Base-by-base conservation (phyloP, 2,113 vertebrate genomes). In the Tretioscincus oriximinensis region DNA sequence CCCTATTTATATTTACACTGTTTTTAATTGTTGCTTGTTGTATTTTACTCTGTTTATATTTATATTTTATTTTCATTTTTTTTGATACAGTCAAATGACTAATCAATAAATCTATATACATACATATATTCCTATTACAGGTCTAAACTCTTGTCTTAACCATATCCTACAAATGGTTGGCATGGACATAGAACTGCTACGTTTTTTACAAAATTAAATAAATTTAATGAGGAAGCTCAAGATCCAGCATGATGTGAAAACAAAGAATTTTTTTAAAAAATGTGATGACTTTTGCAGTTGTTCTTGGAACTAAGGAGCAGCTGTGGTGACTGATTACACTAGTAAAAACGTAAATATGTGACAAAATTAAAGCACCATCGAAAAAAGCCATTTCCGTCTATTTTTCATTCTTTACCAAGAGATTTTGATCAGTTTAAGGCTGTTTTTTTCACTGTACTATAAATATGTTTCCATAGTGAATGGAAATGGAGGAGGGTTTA, bases 271-370 rank as follows among this genome's bases (percentile, higher is more conserved):
- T n/a, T n/a, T n/a, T n/a, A n/a, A n/a, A 63, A 24, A 63, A 63
- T 24, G 21, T 63, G 61, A 26, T 63, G 22, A 63, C 21, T 63
- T 22, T 63, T 26, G 61, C 21, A 63, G 61, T 7, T 24, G 47
- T 76, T 64, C 54, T 86, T 81, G 20, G 87, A 89, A 83, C 35
- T 66, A 79, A 87, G 76, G 47, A 28, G 12, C 45, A 88, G 47
- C 4, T 45, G 54, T 58, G 54, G 67, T 76, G 66, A 28, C 2
- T 31, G 22, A 22, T 47, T 72, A 58, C 24, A 83, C n/a, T 66
- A 35, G 83, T 86, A 89, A 79, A 0, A 0, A 4, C 9, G 49
- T 5, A 5, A 21, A 84, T 2, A 26, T 7, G 49, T 64, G 28
- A 60, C 54, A 81, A 49, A 24, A 21, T 21, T 58, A 49, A 80